Percentiles rank a stretch among this genome's conserved stretches.
These are phyloP conservation scores for Hedya salicella DNA, from an alignment of 2,888 invertebrate genomes.

Conservation along the genomic window DNA sequence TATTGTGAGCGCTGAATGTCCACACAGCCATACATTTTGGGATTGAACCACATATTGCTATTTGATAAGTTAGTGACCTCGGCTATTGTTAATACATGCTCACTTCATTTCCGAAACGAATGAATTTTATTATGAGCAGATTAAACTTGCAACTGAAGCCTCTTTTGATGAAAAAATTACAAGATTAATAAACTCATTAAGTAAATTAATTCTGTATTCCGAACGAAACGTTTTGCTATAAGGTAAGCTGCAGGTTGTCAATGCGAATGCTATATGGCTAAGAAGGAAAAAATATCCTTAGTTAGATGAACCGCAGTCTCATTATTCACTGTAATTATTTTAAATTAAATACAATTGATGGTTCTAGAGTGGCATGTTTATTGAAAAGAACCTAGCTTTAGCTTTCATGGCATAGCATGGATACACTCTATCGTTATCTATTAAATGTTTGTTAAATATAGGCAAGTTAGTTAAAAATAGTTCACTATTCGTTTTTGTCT, in stretches of 20 bases:
- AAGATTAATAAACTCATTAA: not conserved
- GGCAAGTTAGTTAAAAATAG: too few relatives aligned
- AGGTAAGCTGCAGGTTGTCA: conserved; percentile 9
- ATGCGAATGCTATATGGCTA: not conserved
- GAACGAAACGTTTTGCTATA: not conserved
- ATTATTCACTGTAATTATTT: not conserved
- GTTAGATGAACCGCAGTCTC: conserved; percentile 5
- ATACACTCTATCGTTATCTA: too few relatives aligned
- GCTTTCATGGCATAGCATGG: too few relatives aligned
- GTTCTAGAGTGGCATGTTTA: too few relatives aligned
- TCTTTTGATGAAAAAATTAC: not conserved
- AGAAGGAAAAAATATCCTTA: conserved; percentile 24
- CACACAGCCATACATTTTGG: conserved; percentile 57
- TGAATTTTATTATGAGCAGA: conserved; percentile 20
- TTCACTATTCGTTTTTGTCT: too few relatives aligned
- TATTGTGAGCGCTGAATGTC: conserved; percentile 56
- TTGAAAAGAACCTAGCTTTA: too few relatives aligned
- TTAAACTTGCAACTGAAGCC: conserved; percentile 8
- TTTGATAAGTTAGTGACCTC: conserved; percentile 43
- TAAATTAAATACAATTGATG: too few relatives aligned
- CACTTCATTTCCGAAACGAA: conserved; percentile 39
- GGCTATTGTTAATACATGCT: conserved; percentile 32
- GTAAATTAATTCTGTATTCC: too few relatives aligned
- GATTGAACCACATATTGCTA: conserved; percentile 43
- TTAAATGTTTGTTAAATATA: too few relatives aligned